Conservation (phyloP, 2,888 invertebrate species). For the Dicyrtoma fusca region DNA sequence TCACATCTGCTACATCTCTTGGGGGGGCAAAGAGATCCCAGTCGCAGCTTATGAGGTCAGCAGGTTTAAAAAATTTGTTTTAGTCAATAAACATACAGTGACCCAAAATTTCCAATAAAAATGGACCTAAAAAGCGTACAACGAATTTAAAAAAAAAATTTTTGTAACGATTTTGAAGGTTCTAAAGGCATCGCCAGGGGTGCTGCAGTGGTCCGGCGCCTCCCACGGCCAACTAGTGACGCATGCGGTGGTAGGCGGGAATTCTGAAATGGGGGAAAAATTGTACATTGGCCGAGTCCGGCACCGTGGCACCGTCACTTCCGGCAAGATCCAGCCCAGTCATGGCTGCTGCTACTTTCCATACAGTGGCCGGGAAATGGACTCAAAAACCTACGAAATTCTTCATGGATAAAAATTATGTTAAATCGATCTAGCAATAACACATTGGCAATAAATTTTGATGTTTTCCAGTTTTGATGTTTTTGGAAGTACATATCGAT, state of each 20-base stretch:
- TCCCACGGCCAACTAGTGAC: not conserved
- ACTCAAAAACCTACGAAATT: too few relatives aligned
- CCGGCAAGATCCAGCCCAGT: constrained; percentile 19
- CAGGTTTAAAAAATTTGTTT: not conserved
- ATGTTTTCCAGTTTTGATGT: too few relatives aligned
- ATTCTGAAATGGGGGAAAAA: constrained; percentile 4
- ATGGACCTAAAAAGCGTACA: too few relatives aligned
- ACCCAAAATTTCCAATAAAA: not conserved
- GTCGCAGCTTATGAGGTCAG: constrained; percentile 13
- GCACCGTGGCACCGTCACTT: not conserved
- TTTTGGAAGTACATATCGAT: too few relatives aligned
- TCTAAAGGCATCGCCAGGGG: not conserved
- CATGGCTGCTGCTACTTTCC: constrained; percentile 9
- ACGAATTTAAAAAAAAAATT: not conserved
- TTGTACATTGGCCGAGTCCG: constrained; percentile 10
- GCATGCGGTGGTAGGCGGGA: constrained; percentile 13
- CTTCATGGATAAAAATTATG: too few relatives aligned
- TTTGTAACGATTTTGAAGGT: not conserved
- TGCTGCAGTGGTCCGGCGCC: constrained; percentile 4
- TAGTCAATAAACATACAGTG: too few relatives aligned
- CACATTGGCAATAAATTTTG: too few relatives aligned
- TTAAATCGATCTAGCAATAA: too few relatives aligned
- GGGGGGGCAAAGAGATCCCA: constrained; percentile 1
- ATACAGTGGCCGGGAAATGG: constrained; percentile 6
- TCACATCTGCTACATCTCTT: not conserved